Percentiles rank a stretch among this genome's conserved stretches.
Evolutionary conservation across 2,888 invertebrate species (phyloP).

Genomic region (Drosophila lutescens): DNA sequence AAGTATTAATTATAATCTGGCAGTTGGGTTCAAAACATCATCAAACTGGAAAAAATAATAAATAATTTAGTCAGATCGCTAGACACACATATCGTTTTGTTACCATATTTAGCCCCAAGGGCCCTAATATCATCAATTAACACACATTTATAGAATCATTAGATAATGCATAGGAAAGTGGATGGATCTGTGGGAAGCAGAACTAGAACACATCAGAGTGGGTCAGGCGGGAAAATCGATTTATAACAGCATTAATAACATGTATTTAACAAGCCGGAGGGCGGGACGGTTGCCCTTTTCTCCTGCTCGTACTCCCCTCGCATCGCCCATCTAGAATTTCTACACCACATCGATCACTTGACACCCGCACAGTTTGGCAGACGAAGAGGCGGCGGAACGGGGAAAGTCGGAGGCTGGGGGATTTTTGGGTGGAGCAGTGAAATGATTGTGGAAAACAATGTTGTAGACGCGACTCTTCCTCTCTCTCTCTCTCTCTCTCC

Average conservation of each 20-base stretch:
- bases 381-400: conserved; percentile 12
- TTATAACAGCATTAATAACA: conserved; percentile 59
- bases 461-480: conserved; percentile 50
- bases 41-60: background rate
- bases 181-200: conserved; percentile 38
- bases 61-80: conserved; percentile 15
- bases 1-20: background rate
- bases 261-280: conserved; percentile 53
- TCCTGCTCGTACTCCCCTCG: background rate
- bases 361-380: conserved; percentile 66
- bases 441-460: conserved; percentile 75
- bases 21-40: conserved; percentile 1
- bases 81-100: conserved; percentile 1
- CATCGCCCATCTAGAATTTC: conserved; percentile 10
- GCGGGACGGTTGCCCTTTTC: conserved; percentile 16
- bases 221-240: conserved; percentile 49
- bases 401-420: background rate
- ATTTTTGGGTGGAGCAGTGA: conserved; percentile 54
- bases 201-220: conserved; percentile 37
- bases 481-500: background rate
- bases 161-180: conserved; percentile 37
- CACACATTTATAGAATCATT: conserved; percentile 69
- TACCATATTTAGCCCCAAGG: conserved; percentile 5
- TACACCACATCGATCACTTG: conserved; percentile 67
- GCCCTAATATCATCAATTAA: conserved; percentile 60